These are phyloP conservation scores for Phaedon cochleariae DNA, from an alignment of 2,888 invertebrate species.

Conservation along the genomic window DNA sequence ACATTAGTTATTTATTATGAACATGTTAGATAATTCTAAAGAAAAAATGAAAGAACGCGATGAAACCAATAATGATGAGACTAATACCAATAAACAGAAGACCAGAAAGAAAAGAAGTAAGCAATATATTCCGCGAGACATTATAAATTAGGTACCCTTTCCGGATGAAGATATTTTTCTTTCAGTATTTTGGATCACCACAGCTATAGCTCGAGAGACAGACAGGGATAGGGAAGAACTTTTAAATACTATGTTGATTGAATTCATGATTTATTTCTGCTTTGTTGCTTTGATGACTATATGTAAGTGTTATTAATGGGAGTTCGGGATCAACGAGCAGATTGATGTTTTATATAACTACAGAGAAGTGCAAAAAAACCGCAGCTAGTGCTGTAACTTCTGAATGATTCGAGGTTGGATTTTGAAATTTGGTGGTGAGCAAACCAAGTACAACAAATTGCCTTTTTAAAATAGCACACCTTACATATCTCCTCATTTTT, in stretches of 20 bases:
- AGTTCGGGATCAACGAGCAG: too few relatives aligned
- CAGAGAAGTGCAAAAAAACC: too few relatives aligned
- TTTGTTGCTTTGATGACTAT: constrained; percentile 53
- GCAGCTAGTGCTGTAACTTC: too few relatives aligned
- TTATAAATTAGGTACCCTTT: too few relatives aligned
- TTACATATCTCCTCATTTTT: too few relatives aligned
- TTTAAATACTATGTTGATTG: constrained; percentile 52
- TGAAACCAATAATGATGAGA: neutral
- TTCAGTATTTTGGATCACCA: constrained; percentile 53
- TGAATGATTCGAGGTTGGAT: too few relatives aligned
- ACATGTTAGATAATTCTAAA: neutral
- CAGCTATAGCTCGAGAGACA: constrained; percentile 53
- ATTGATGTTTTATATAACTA: too few relatives aligned
- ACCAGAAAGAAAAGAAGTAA: neutral
- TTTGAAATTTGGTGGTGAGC: too few relatives aligned
- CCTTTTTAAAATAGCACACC: too few relatives aligned
- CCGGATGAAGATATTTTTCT: constrained; percentile 11
- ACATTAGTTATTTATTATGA: too few relatives aligned
- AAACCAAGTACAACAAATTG: too few relatives aligned
- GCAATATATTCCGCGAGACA: neutral
- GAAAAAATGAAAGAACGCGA: neutral
- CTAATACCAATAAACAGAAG: neutral
- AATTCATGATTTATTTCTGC: constrained; percentile 52
- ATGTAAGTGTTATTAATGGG: too few relatives aligned
- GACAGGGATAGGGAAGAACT: constrained; percentile 54